A percentile compares a stretch with the other conserved stretches of the same genome.
phyloP scores from a whole-genome alignment of 2,797 vertebrate species.

The Yasuhikotakia modesta region DNA sequence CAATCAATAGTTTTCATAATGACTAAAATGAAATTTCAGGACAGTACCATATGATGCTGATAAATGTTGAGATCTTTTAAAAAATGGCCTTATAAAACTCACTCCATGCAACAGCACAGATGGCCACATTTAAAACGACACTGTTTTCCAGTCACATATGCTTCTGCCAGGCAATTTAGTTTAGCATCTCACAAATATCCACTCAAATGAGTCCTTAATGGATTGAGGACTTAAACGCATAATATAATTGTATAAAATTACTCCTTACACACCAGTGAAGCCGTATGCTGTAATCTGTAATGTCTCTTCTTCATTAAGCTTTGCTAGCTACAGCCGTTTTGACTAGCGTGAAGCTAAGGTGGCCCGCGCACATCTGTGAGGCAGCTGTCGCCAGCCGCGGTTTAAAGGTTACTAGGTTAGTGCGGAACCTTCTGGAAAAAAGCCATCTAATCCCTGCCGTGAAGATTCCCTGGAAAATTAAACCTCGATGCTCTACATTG shows the following conservation, averaged over 20 bases:
- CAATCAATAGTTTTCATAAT: neutral
- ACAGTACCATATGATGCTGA: neutral
- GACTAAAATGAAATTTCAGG: neutral
- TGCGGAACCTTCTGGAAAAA: conserved; percentile 61
- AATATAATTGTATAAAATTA: neutral
- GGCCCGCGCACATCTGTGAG: conserved; percentile 66
- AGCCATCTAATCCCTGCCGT: conserved; percentile 64
- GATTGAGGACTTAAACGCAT: conserved; percentile 14
- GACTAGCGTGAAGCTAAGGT: conserved; percentile 40
- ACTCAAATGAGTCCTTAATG: conserved; percentile 9
- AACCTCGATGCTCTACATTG: conserved; percentile 43
- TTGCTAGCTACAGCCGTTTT: conserved; percentile 45
- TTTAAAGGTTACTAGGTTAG: conserved; percentile 68
- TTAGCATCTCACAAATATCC: conserved; percentile 16
- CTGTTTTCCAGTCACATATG: neutral
- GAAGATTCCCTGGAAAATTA: conserved; percentile 63
- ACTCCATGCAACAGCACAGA: conserved; percentile 1
- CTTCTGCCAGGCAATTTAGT: conserved; percentile 27
- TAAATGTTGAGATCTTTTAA: neutral
- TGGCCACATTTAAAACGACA: neutral
- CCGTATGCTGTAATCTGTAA: conserved; percentile 14
- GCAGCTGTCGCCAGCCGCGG: conserved; percentile 63
- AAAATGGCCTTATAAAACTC: neutral
- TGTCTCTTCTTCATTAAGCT: neutral
- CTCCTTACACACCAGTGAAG: neutral